Percentiles rank a stretch among this genome's conserved stretches.
These are phyloP conservation scores for Cephonodes hylas DNA, from an alignment of 2,888 invertebrate species.

Conservation along the genomic window DNA sequence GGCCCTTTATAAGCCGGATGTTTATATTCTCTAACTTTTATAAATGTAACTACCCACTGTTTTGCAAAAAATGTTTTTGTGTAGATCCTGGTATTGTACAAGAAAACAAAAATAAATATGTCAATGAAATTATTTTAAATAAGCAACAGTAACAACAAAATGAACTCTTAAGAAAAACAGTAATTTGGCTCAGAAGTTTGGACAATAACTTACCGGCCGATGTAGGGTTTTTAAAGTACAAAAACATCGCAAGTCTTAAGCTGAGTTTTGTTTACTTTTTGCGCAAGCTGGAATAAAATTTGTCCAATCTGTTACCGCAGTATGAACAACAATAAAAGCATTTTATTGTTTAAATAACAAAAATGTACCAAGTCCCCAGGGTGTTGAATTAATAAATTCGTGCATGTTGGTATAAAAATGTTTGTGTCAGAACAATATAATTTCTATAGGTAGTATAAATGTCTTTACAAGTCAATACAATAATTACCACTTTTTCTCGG, in stretches of 20 bases:
- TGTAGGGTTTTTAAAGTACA: constrained; percentile 21
- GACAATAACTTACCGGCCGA: constrained; percentile 33
- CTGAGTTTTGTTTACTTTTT: constrained; percentile 20
- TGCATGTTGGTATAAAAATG: no score
- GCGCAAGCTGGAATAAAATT: neutral
- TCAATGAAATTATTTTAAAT: constrained; percentile 22
- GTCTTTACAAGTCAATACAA: no score
- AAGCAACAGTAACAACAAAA: constrained; percentile 43
- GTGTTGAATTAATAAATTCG: no score
- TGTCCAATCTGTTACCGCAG: neutral
- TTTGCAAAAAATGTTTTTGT: no score
- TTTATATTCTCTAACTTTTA: no score
- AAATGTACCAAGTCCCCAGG: no score
- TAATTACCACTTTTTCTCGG: no score
- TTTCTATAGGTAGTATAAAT: no score
- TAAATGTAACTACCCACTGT: no score
- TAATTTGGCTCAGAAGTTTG: constrained; percentile 52
- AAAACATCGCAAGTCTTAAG: constrained; percentile 26
- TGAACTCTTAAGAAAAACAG: constrained; percentile 40
- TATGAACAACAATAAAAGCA: neutral
- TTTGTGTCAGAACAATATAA: no score
- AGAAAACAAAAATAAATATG: neutral
- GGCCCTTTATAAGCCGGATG: no score
- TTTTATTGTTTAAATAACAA: neutral
- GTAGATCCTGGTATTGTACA: no score